Conservation (phyloP, 1,140 invertebrate genomes). For the Chrysoperla carnea region DNA sequence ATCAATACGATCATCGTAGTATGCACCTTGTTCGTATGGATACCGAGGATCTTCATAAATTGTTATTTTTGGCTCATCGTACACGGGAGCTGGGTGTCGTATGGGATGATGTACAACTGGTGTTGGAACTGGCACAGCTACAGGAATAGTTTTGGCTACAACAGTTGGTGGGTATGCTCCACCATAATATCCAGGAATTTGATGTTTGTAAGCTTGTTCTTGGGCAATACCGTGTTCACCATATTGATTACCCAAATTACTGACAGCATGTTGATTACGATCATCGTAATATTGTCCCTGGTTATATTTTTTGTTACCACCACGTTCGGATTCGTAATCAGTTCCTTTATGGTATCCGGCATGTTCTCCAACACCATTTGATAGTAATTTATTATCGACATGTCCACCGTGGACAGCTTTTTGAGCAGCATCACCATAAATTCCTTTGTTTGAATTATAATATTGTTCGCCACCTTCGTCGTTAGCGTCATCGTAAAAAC, state of each 20-base stretch:
- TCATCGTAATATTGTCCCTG: slow-evolving; percentile 32
- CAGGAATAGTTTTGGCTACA: background rate
- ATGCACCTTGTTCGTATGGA: slow-evolving; percentile 12
- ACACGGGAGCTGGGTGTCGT: slow-evolving; percentile 1
- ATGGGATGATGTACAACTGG: slow-evolving; percentile 1
- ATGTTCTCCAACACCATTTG: slow-evolving; percentile 19
- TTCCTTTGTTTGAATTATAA: slow-evolving; percentile 27
- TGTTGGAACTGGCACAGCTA: background rate
- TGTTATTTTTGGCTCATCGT: slow-evolving; percentile 25
- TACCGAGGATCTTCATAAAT: slow-evolving; percentile 38
- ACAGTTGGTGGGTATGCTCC: background rate
- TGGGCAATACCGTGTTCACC: slow-evolving; percentile 22
- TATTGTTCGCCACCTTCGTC: slow-evolving; percentile 34
- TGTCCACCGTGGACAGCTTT: slow-evolving; percentile 27
- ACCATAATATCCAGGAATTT: slow-evolving; percentile 1
- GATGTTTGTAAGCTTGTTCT: slow-evolving; percentile 18
- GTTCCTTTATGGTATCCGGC: slow-evolving; percentile 28
- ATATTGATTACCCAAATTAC: slow-evolving; percentile 26
- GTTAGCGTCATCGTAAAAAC: slow-evolving; percentile 39
- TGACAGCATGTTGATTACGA: slow-evolving; percentile 21
- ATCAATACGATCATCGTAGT: slow-evolving; percentile 21
- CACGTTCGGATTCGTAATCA: slow-evolving; percentile 25
- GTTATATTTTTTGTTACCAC: slow-evolving; percentile 27
- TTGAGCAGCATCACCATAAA: slow-evolving; percentile 25
- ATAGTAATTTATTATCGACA: slow-evolving; percentile 16